Evolutionary conservation across 2,888 invertebrate genomes (phyloP).

Genomic region (Euclidia mi): DNA sequence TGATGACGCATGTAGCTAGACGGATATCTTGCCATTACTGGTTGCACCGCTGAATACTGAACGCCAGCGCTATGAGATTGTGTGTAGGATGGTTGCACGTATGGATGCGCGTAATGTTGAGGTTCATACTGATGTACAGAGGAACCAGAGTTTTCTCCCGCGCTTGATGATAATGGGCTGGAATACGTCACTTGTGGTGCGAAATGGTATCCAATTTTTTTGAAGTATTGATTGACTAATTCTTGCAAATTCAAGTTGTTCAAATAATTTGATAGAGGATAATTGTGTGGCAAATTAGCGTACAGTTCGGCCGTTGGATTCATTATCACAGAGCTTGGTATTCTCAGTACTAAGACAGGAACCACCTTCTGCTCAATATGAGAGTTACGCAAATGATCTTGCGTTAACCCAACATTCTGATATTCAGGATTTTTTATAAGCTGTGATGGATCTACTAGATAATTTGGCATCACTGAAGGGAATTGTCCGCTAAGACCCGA

Average conservation of each 20-base stretch:
- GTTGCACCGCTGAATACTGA: constrained; percentile 85
- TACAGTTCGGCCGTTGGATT: constrained; percentile 88
- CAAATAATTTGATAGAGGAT: constrained; percentile 87
- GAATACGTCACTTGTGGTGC: constrained; percentile 81
- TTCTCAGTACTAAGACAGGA: constrained; percentile 90
- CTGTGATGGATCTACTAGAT: constrained; percentile 83
- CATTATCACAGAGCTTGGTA: constrained; percentile 89
- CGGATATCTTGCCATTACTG: constrained; percentile 86
- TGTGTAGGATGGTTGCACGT: constrained; percentile 81
- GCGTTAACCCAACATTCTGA: constrained; percentile 86
- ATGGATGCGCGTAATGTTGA: constrained; percentile 79
- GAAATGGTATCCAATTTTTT: constrained; percentile 80
- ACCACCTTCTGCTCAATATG: constrained; percentile 83
- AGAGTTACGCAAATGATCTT: constrained; percentile 80
- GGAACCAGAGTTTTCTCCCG: constrained; percentile 52
- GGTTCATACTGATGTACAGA: constrained; percentile 63
- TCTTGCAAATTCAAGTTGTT: constrained; percentile 90
- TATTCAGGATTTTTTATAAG: constrained; percentile 82
- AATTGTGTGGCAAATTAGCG: constrained; percentile 88
- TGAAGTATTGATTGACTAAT: constrained; percentile 87
- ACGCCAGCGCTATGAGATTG: constrained; percentile 83
- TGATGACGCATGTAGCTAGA: constrained; percentile 71
- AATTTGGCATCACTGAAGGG: constrained; percentile 85
- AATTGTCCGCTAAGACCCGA: constrained; percentile 84
- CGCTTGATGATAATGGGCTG: constrained; percentile 56